Base-by-base conservation (phyloP, 1,140 invertebrate species). In the Thalassaphorura encarpata region DNA sequence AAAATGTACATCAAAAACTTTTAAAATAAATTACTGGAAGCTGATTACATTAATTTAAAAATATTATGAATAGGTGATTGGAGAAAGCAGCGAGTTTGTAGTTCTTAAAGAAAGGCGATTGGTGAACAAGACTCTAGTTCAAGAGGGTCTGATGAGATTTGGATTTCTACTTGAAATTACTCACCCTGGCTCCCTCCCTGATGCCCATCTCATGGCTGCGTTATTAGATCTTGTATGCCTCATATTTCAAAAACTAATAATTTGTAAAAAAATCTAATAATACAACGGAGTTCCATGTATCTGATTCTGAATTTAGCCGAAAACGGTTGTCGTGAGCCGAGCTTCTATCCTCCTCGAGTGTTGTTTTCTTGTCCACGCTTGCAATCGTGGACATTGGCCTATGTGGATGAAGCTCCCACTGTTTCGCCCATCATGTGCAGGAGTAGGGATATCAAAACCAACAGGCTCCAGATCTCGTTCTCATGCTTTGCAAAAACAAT, bases 331-430 rank as follows among this genome's bases (percentile, higher is more conserved):
- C 1, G 83, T 96, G 0, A 79, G 89, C 0, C 74, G 93, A 68
- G 95, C 96, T 16, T 82, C 87, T 1, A 78, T 98, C 31, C 70
- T 97, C 27, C 72, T 99, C 31, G 96, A 99, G 73, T 97, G 94
- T 71, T 85, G 91, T 3, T 84, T 96, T 71, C 88, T 97, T 67
- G 93, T 99, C 0, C 92, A 98, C 69, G 83, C 86, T 53, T 99
- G 96, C 70, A 99, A 98, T 69, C 89, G 90, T 73, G 93, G 94
- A 1, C 89, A 94, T 61, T 99, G 56, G 60, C 94, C 96, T 15
- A 76, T 80, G 2, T 96, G 92, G 91, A 92, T 96, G 83, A 89
- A 90, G 71, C 76, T 86, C 54, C 84, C 84, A 16, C 80, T 86
- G 64, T 88, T 86, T 69, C 74, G 86, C 31, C 79, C 83, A 4